A percentile compares a stretch with the other conserved stretches of the same genome.
These are phyloP conservation scores for Harpagifer antarcticus DNA, from an alignment of 2,797 vertebrate species.

Conservation along the genomic window DNA sequence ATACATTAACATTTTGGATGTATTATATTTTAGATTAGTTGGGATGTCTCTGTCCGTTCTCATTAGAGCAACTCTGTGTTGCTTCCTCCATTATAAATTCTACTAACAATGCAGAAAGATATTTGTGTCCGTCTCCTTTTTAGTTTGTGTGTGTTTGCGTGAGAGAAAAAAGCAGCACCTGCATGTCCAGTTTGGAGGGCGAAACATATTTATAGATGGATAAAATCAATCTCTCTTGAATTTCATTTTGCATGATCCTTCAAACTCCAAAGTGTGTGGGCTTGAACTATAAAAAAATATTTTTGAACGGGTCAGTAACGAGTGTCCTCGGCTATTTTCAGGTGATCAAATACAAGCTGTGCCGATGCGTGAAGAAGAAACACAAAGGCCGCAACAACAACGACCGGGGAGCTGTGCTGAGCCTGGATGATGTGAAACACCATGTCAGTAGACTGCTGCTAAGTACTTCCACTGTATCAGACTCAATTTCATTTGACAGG, in stretches of 20 bases:
- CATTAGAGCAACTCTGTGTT: slow-evolving; percentile 53
- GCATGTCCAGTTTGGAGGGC: slow-evolving; percentile 20
- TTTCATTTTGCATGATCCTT: slow-evolving; percentile 15
- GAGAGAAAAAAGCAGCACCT: not conserved
- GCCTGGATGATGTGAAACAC: slow-evolving; percentile 97
- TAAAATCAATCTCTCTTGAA: slow-evolving; percentile 50
- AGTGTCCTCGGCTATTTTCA: slow-evolving; percentile 66
- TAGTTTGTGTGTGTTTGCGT: not conserved
- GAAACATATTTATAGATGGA: slow-evolving; percentile 32
- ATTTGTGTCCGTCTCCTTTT: slow-evolving; percentile 3
- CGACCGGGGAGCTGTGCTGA: slow-evolving; percentile 95
- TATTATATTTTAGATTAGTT: slow-evolving; percentile 69
- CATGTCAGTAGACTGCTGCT: slow-evolving; percentile 89
- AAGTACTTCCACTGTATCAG: slow-evolving; percentile 57
- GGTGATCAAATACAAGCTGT: slow-evolving; percentile 97
- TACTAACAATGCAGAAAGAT: slow-evolving; percentile 1
- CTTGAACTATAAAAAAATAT: slow-evolving; percentile 4
- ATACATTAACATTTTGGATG: slow-evolving; percentile 77
- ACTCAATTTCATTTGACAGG: slow-evolving; percentile 41
- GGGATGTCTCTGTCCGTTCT: slow-evolving; percentile 59
- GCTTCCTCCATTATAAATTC: slow-evolving; percentile 17
- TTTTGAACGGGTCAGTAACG: slow-evolving; percentile 28
- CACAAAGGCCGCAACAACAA: slow-evolving; percentile 95
- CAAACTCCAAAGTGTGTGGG: not conserved
- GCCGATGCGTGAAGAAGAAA: slow-evolving; percentile 91